Conservation (phyloP, 2,113 vertebrate genomes). For the Myotis davidii region DNA sequence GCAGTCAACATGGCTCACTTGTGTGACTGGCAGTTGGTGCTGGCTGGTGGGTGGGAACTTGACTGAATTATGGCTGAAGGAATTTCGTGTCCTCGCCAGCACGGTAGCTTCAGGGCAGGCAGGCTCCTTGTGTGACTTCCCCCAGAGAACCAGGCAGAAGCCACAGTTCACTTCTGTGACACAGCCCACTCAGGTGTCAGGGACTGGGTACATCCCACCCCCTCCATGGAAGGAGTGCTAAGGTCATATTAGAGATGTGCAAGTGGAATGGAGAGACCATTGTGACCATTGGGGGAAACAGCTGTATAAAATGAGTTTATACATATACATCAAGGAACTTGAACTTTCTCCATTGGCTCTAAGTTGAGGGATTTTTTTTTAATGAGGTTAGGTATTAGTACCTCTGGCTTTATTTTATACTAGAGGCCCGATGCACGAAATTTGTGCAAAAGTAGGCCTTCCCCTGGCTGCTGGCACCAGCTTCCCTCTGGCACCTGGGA, state of each 20-base stretch:
- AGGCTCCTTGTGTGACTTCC: neutral
- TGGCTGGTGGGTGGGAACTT: neutral
- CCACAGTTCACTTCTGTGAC: neutral
- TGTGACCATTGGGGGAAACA: too few species aligned
- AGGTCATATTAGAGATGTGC: too few species aligned
- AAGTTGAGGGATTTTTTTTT: neutral
- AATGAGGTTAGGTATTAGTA: neutral
- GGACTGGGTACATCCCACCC: neutral
- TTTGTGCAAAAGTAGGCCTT: too few species aligned
- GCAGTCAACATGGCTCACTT: neutral
- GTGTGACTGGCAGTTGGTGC: neutral
- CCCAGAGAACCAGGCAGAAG: neutral
- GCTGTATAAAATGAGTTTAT: neutral
- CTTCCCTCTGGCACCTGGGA: too few species aligned
- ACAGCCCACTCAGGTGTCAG: too few species aligned
- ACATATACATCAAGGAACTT: neutral
- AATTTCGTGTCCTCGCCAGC: too few species aligned
- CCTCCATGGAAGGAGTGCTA: neutral
- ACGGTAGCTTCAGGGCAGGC: neutral
- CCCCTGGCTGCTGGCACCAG: too few species aligned
- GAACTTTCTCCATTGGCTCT: neutral
- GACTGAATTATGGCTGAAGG: neutral
- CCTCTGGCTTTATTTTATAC: neutral
- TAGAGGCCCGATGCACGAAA: too few species aligned
- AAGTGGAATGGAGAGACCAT: rapidly evolving